Evolutionary conservation across 2,797 vertebrate genomes (phyloP), one percentile per base, ranked within the genome.

Genomic region (Chelidonichthys spinosus): DNA sequence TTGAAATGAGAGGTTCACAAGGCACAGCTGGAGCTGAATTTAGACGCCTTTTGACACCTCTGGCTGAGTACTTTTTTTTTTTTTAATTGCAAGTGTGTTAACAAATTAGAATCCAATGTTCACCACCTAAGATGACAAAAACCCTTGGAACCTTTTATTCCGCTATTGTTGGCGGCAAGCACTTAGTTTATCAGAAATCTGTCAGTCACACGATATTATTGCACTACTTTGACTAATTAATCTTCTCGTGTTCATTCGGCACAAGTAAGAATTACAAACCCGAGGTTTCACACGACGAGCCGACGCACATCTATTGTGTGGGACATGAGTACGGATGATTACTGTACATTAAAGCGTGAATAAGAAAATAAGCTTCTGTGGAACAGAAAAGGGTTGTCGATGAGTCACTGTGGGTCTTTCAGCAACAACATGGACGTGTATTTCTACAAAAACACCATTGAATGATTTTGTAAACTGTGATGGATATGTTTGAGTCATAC

Each of bases 1-100:
- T 32, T 35, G 11, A 61, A 49, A 11, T 1, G 33, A 53, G 46
- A 58, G 18, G 63, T 52, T 68, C 17, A 4, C 0, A 18, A 43
- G 46, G 25, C 60, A 50, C 62, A 81, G 56, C 33, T 79, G 68
- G 37, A 37, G 52, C 50, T 66, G 60, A 59, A 78, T 76, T 69
- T 63, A 54, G 55, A 69, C 35, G 50, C 25, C 44, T 63, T 62
- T 25, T 55, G 46, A 69, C 59, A 43, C 49, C 59, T 75, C 18
- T 13, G n/a, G 7, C 42, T 78, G 32, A 4, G 32, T 18, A 35
- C 1, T 25, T 39, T 25, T 49, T 25, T 60, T 25, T 53, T 25
- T 65, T 32, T 4, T 42, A 47, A 43, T 58, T 44, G 58, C 3
- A 62, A 67, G 11, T 75, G 25, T 61, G 76, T 59, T 76, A 14